A percentile compares a stretch with the other conserved stretches of the same genome.
Evolutionary conservation across 2,113 vertebrate species (phyloP).

Genomic region (Hydrochoerus hydrochaeris): DNA sequence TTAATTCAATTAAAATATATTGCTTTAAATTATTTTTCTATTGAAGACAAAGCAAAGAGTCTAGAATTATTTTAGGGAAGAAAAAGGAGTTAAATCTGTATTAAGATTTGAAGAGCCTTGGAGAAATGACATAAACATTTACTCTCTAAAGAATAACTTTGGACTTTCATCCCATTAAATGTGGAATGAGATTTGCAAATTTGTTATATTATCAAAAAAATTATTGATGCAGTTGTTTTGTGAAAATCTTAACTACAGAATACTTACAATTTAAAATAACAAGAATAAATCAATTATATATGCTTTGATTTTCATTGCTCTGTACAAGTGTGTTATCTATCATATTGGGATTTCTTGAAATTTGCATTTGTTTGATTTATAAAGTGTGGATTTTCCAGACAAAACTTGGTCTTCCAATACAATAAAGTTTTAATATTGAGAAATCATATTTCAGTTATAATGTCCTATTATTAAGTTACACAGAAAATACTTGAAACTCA

Average conservation of each 20-base stretch:
- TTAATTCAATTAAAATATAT: neutral
- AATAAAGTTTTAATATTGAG: constrained; percentile 23
- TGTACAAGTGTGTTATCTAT: neutral
- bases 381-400: neutral
- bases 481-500: neutral
- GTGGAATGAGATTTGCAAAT: neutral
- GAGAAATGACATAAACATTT: neutral
- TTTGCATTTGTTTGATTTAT: neutral
- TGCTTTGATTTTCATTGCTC: neutral
- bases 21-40: neutral
- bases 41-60: neutral
- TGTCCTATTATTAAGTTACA: neutral
- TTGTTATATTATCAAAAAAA: neutral
- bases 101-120: neutral
- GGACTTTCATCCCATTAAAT: neutral
- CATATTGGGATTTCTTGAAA: neutral
- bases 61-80: neutral
- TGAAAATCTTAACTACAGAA: neutral
- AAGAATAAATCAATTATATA: neutral
- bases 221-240: neutral
- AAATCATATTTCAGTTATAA: neutral
- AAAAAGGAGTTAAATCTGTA: neutral
- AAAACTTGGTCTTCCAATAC: neutral
- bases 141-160: neutral
- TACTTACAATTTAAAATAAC: neutral